Evolutionary conservation across 2,888 invertebrate genomes (phyloP), one percentile per base, ranked within the genome.

Genomic region (Hylaea fasciaria): DNA sequence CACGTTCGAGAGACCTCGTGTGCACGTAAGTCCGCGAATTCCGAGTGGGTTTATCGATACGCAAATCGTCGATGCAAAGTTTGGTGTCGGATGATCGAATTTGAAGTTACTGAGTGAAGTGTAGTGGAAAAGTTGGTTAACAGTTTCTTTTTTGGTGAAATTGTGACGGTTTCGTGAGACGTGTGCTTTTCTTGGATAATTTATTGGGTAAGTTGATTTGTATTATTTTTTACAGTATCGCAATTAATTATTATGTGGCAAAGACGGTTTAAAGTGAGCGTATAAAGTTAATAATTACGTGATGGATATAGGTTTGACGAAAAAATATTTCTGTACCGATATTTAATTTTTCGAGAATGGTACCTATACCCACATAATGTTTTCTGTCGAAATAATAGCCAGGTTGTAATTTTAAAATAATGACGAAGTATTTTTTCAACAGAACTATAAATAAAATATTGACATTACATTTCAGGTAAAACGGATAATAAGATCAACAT

Each of bases 11-110:
- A 48, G 39, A 17, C 49, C 14, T 41, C 40, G 47, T 43, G 47
- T 46, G 28, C 41, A 13, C 40, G 52, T 47, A 35, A 39, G 28
- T 39, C 16, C 40, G 13, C 46, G 50, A n/a, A 14, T 39, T 43
- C 46, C 47, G 57, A 59, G 83, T 68, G 68, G 59, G 60, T 53
- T 53, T 52, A 52, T 57, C 60, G 52, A 44, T 61, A 59, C 57
- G 59, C 63, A 56, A 57, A 56, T 56, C 46, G 55, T 52, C 37
- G 28, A 53, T 62, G 28, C 40, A 62, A 68, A 68, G 60, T 65
- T 69, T 54, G 10, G 65, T 69, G 66, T 60, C 53, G 28, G 48
- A 47, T 56, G 22, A 46, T 49, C 39, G 17, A 17, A 37, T 58
- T 46, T 50, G 50, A 55, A 62, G 52, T 62, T 63, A 32, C 35